Evolutionary conservation across 2,113 vertebrate species (phyloP).

Genomic region (Gymnocephalus cernua): DNA sequence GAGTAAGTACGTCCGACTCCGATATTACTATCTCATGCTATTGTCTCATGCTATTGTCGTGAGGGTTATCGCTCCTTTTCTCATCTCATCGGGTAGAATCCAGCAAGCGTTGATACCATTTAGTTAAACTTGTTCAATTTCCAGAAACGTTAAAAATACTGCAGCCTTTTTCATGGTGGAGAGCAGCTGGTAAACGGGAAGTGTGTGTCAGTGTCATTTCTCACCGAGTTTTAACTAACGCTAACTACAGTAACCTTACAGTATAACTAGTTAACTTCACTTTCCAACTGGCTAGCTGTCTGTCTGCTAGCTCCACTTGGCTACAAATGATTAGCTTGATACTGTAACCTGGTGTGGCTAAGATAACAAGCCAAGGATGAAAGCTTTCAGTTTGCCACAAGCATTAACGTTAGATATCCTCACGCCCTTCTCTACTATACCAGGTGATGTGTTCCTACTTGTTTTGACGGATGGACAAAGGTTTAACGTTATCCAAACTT

Average conservation of each 20-base stretch:
- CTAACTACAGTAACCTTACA: background rate
- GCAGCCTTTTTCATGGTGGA: background rate
- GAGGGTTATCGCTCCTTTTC: background rate
- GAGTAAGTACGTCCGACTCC: background rate
- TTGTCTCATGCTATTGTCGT: background rate
- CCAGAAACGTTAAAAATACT: background rate
- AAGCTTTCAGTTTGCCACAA: background rate
- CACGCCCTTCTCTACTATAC: background rate
- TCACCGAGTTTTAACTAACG: background rate
- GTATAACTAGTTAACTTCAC: background rate
- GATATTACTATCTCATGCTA: background rate
- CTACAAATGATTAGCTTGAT: constrained; percentile 54
- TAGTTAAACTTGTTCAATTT: background rate
- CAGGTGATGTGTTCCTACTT: background rate
- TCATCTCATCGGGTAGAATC: background rate
- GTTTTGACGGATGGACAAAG: background rate
- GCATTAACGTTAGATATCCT: background rate
- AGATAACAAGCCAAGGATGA: constrained; percentile 20
- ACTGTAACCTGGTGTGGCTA: constrained; percentile 22
- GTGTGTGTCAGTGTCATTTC: background rate
- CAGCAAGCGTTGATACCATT: background rate
- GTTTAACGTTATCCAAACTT: constrained; percentile 10
- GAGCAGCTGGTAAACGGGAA: background rate
- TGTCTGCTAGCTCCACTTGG: constrained; percentile 52
- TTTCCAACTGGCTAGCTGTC: constrained; percentile 19